Evolutionary conservation across 1,140 invertebrate genomes (phyloP).

Genomic region (Whitmania pigra): DNA sequence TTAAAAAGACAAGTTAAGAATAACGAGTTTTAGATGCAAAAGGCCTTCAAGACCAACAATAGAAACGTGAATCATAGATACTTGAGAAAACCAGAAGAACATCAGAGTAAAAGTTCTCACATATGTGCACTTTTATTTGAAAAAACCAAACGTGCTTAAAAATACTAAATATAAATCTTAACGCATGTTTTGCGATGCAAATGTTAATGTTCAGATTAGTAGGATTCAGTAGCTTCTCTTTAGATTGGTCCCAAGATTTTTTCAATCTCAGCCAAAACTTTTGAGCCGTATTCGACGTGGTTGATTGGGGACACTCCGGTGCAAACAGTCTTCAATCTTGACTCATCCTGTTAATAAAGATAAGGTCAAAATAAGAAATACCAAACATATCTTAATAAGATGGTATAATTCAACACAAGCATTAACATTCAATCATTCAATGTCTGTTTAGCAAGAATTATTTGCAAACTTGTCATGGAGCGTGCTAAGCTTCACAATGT

Average conservation of each 20-base stretch:
- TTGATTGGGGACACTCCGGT: constrained; percentile 56
- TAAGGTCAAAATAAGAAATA: not conserved
- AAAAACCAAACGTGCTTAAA: not conserved
- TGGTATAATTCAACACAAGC: not conserved
- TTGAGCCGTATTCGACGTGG: constrained; percentile 58
- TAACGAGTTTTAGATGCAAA: too few species aligned
- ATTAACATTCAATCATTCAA: not conserved
- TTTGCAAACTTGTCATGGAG: too few species aligned
- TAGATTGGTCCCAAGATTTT: constrained; percentile 21
- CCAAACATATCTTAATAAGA: constrained; percentile 8
- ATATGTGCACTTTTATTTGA: too few species aligned
- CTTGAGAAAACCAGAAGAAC: too few species aligned
- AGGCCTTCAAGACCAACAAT: too few species aligned
- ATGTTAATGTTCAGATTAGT: not conserved
- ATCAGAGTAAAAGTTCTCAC: too few species aligned
- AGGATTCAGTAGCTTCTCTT: not conserved
- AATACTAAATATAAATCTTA: not conserved
- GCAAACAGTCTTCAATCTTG: constrained; percentile 60
- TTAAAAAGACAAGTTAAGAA: too few species aligned
- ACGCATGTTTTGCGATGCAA: not conserved
- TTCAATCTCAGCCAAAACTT: constrained; percentile 46
- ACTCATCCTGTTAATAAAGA: constrained; percentile 67
- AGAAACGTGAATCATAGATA: too few species aligned
- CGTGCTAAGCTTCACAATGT: too few species aligned
- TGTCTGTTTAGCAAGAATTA: too few species aligned